phyloP scores from a whole-genome alignment of 2,797 vertebrate genomes.

The Antennarius maculatus region DNA sequence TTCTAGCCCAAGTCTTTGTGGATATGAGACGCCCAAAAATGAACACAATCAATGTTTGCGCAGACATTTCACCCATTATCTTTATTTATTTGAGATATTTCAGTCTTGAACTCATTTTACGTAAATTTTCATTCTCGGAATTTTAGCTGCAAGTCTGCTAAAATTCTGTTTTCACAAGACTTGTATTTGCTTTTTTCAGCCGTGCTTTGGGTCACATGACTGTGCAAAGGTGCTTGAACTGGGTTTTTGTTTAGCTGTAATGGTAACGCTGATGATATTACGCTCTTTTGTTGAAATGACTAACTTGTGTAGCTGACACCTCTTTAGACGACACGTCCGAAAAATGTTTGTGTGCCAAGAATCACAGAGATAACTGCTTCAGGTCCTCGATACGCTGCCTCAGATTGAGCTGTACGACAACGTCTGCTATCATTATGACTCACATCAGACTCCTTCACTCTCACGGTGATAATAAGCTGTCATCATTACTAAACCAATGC shows the following conservation, averaged over 20 bases:
- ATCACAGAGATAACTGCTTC: conserved; percentile 63
- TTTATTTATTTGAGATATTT: too few species aligned
- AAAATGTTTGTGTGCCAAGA: conserved; percentile 65
- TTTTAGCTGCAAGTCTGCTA: too few species aligned
- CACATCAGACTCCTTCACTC: conserved; percentile 32
- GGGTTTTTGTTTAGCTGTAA: neutral
- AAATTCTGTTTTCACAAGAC: too few species aligned
- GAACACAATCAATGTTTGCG: too few species aligned
- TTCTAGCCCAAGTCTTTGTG: too few species aligned
- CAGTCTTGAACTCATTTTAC: too few species aligned
- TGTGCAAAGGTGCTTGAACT: too few species aligned
- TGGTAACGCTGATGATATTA: conserved; percentile 48
- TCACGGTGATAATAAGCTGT: conserved; percentile 34
- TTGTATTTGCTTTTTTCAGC: too few species aligned
- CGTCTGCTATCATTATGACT: conserved; percentile 56
- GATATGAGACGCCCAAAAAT: too few species aligned
- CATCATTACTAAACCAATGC: conserved; percentile 55
- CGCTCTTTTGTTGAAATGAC: conserved; percentile 57
- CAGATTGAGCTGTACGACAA: conserved; percentile 27
- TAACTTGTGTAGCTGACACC: conserved; percentile 60
- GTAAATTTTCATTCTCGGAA: too few species aligned
- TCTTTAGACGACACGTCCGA: conserved; percentile 36
- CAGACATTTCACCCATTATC: too few species aligned
- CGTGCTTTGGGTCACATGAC: too few species aligned
- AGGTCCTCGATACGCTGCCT: conserved; percentile 34